phyloP scores from a whole-genome alignment of 2,113 vertebrate genomes.

The Ahaetulla prasina region DNA sequence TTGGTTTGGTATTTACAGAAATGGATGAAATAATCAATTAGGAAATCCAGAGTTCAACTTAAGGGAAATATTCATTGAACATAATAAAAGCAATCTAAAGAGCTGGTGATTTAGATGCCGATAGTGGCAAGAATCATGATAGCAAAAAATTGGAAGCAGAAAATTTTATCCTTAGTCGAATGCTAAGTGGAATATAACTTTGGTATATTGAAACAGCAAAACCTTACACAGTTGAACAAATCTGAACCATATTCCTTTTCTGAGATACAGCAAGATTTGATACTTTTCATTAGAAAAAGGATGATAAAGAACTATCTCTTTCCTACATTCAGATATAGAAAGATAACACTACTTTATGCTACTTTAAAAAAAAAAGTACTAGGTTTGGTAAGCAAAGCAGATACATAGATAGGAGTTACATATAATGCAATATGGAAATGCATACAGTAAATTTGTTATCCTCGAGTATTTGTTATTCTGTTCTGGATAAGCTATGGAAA shows the following conservation, averaged over 20 bases:
- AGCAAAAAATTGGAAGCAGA: background rate
- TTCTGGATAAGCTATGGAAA: constrained; percentile 9
- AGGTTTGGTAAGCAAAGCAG: background rate
- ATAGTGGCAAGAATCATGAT: background rate
- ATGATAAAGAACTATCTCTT: background rate
- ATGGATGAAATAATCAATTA: background rate
- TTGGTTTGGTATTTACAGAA: background rate
- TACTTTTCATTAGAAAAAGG: background rate
- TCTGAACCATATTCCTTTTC: background rate
- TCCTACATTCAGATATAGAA: background rate
- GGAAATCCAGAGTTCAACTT: background rate
- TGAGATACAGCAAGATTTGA: background rate
- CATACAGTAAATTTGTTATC: constrained; percentile 1
- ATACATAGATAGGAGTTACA: constrained; percentile 17
- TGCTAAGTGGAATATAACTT: background rate
- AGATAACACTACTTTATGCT: background rate
- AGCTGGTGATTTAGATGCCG: background rate
- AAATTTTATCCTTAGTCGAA: background rate
- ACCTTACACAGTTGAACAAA: background rate
- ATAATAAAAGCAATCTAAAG: background rate
- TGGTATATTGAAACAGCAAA: background rate
- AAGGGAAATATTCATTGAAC: background rate
- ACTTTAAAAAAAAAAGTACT: background rate
- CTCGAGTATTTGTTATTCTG: background rate
- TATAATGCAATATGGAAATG: background rate